Evolutionary conservation across 2,113 vertebrate species (phyloP), one percentile per base, ranked within the genome.

Genomic region (Ceuthmochares aereus): DNA sequence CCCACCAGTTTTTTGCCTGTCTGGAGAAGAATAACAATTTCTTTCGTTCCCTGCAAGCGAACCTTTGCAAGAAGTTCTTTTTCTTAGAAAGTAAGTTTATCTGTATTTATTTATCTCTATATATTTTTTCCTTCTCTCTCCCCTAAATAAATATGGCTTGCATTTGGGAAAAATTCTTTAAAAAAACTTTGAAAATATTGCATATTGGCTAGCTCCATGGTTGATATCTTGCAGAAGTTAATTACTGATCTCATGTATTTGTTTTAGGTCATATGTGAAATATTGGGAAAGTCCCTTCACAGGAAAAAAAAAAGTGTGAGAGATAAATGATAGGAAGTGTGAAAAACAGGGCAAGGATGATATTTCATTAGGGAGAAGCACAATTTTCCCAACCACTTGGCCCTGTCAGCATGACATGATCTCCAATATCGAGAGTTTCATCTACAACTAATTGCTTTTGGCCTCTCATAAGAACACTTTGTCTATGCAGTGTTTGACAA

Each of bases 1-100:
- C 79, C 79, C 36, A 84, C 76, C 80, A 97, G 96, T 43, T 95
- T 77, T 40, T 90, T 84, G 27, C 86, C 64, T 4, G 1, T 77
- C 79, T 68, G 82, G 79, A 96, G 78, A 80, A 92, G 80, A 94
- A 86, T n/a, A 90, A 43, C n/a, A 25, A 56, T 84, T 94, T 90
- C 72, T 66, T 74, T n/a, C 66, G 32, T 58, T 79, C 34, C 51
- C 63, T 72, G 54, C 52, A 77, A 94, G 56, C 86, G 56, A 93
- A 70, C 60, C 30, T 75, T 82, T 78, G 40, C 68, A 87, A 89
- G 90, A 62, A 83, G n/a, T 78, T 89, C 8, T 86, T 90, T 81
- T 32, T 20, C 37, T 5, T 54, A 25, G 27, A 88, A 90, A 92
- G 92, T 96, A 96, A 96, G 90, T 94, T 86, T 73, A 60, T 82